Percentiles rank a stretch among this genome's conserved stretches.
Conservation (phyloP, 2,797 vertebrate species). For the Ctenopoma multispine region DNA sequence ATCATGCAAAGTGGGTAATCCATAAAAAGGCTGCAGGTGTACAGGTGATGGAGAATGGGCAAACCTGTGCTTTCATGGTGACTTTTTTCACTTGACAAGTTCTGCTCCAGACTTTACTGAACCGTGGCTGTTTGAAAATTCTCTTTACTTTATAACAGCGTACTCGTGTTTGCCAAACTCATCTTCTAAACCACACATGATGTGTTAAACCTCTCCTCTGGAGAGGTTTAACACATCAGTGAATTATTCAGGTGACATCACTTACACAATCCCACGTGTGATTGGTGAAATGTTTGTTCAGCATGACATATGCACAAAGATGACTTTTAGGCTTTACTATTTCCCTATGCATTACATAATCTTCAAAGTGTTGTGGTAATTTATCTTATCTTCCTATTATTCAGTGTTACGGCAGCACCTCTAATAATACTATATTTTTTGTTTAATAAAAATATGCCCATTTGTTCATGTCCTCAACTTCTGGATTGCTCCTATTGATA, state of each 20-base stretch:
- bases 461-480: neutral
- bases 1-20: constrained; percentile 33
- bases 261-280: too few relatives aligned
- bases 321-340: neutral
- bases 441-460: neutral
- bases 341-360: neutral
- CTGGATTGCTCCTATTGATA: neutral
- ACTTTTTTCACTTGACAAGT: constrained; percentile 17
- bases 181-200: constrained; percentile 15
- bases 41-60: neutral
- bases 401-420: neutral
- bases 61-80: constrained; percentile 18
- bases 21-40: constrained; percentile 24
- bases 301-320: neutral
- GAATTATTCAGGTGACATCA: too few relatives aligned
- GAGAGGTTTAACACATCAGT: neutral
- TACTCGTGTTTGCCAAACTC: constrained; percentile 20
- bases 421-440: neutral
- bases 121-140: constrained; percentile 25
- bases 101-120: constrained; percentile 21
- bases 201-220: too few relatives aligned
- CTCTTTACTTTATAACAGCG: constrained; percentile 15
- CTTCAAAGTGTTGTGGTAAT: neutral
- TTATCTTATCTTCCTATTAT: constrained; percentile 1
- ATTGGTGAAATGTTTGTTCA: neutral